Percentiles rank a stretch among this genome's conserved stretches.
phyloP scores from a whole-genome alignment of 2,113 vertebrate genomes.

The Lichenostomus cassidix region DNA sequence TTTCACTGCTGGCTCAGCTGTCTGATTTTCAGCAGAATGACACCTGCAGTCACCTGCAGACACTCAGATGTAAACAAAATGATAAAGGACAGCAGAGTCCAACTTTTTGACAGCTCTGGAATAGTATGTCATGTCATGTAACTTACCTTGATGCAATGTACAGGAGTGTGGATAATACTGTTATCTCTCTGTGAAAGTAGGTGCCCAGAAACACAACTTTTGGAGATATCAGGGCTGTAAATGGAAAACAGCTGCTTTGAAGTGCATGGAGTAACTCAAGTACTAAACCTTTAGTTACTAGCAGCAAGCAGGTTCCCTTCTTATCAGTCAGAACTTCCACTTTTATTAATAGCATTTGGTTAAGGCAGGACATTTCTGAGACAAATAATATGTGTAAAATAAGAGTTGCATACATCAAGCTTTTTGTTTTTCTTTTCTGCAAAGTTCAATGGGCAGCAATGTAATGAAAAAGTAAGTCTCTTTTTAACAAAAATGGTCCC shows the following conservation, averaged over 20 bases:
- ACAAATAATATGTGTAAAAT: background rate
- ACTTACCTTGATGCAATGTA: background rate
- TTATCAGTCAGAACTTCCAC: background rate
- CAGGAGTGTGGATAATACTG: background rate
- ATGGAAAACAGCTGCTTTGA: background rate
- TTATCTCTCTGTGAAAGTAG: background rate
- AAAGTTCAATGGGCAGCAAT: background rate
- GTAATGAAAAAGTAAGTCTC: background rate
- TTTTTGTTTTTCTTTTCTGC: background rate
- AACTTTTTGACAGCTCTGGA: background rate
- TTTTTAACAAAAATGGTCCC: background rate
- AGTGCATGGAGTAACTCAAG: background rate
- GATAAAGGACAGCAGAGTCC: background rate
- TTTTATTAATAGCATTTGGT: background rate
- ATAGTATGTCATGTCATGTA: background rate
- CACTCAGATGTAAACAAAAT: background rate
- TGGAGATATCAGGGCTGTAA: background rate
- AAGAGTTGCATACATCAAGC: background rate
- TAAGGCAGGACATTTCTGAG: background rate
- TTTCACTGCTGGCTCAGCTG: background rate
- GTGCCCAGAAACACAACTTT: background rate
- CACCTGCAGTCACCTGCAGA: conserved; percentile 11
- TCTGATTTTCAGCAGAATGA: background rate
- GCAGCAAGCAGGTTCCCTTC: background rate
- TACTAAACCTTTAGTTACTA: background rate